Evolutionary conservation across 2,888 invertebrate species (phyloP).

Genomic region (Trachelus iudaicus): DNA sequence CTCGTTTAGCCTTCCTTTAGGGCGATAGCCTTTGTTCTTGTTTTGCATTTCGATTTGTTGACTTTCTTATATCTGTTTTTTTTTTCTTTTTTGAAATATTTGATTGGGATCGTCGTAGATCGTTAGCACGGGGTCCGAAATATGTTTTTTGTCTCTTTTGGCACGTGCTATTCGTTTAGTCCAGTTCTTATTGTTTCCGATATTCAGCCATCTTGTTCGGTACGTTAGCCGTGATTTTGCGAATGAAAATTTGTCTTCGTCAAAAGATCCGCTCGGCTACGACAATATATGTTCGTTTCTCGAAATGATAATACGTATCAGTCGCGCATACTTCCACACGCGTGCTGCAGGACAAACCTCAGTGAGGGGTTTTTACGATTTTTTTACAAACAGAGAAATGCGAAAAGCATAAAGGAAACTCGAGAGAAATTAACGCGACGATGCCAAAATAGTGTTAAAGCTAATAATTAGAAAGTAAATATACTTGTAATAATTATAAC

Average conservation of each 20-base stretch:
- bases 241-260: not conserved
- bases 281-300: not conserved
- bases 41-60: not conserved
- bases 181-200: not conserved
- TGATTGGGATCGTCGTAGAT: slow-evolving; percentile 1
- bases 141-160: not conserved
- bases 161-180: not conserved
- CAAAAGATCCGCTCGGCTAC: not conserved
- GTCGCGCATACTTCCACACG: not conserved
- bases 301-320: not conserved
- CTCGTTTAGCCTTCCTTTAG: not conserved
- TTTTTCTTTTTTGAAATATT: slow-evolving; percentile 26
- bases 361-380: slow-evolving; percentile 5
- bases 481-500: slow-evolving; percentile 54
- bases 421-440: slow-evolving; percentile 50
- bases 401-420: slow-evolving; percentile 24
- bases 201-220: not conserved
- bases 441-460: slow-evolving; percentile 65
- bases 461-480: slow-evolving; percentile 58
- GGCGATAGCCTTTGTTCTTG: not conserved
- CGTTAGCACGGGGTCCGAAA: not conserved
- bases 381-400: slow-evolving; percentile 11
- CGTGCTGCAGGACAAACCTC: not conserved
- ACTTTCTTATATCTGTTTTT: slow-evolving; percentile 8
- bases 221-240: not conserved